A percentile compares a stretch with the other conserved stretches of the same genome.
Conservation (phyloP, 1,140 invertebrate genomes). For the Sesamia nonagrioides region DNA sequence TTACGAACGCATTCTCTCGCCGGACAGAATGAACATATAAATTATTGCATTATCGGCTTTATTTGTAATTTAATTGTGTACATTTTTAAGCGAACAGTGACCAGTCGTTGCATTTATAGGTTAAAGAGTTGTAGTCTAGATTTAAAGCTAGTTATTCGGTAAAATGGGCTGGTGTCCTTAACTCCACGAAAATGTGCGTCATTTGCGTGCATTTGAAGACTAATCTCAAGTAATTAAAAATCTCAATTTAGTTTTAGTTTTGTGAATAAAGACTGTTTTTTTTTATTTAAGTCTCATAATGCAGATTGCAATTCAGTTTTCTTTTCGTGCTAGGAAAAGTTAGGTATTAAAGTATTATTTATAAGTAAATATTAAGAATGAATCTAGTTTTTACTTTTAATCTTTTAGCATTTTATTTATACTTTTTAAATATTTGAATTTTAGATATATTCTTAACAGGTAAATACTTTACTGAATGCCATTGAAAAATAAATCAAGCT, state of each 20-base stretch:
- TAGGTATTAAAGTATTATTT: too few species aligned
- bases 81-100: conserved; percentile 67
- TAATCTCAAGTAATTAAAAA: conserved; percentile 39
- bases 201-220: too few species aligned
- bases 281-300: conserved; percentile 9
- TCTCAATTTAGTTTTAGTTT: conserved; percentile 33
- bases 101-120: conserved; percentile 80
- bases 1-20: too few species aligned
- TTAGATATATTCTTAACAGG: too few species aligned
- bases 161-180: too few species aligned
- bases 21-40: too few species aligned
- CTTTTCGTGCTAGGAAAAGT: too few species aligned
- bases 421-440: conserved; percentile 13
- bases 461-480: too few species aligned
- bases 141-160: conserved; percentile 10
- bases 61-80: conserved; percentile 61
- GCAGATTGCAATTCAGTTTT: background rate
- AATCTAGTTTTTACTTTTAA: too few species aligned
- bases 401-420: conserved; percentile 1
- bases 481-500: background rate
- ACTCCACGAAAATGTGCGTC: too few species aligned
- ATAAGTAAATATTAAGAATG: background rate
- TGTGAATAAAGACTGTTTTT: conserved; percentile 42
- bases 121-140: conserved; percentile 47
- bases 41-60: too few species aligned